Evolutionary conservation across 2,113 vertebrate genomes (phyloP).

Genomic region (Thunnus thynnus): DNA sequence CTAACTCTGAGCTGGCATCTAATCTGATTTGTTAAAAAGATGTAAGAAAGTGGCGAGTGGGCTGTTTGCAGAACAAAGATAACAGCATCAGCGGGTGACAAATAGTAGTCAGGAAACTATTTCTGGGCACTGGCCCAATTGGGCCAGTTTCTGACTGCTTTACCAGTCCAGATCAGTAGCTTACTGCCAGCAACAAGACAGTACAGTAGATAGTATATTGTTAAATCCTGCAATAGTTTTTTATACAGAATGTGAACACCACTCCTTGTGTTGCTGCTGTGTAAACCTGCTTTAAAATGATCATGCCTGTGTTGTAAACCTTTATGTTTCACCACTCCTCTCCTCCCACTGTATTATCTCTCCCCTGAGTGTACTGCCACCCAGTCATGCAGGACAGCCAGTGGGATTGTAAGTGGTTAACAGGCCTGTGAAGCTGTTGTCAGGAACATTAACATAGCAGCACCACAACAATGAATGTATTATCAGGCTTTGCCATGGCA

Average conservation of each 20-base stretch:
- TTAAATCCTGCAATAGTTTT: constrained; percentile 32
- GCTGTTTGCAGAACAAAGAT: constrained; percentile 30
- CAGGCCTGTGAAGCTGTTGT: constrained; percentile 47
- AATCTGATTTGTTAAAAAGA: constrained; percentile 51
- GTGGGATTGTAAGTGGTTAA: constrained; percentile 49
- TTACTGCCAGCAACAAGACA: background rate
- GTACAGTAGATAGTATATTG: constrained; percentile 4
- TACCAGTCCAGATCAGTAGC: constrained; percentile 6
- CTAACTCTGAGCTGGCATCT: constrained; percentile 60
- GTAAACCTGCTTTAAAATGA: constrained; percentile 23
- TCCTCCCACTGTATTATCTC: constrained; percentile 30
- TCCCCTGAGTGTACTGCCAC: constrained; percentile 21
- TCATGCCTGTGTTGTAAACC: constrained; percentile 25
- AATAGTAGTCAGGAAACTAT: constrained; percentile 44
- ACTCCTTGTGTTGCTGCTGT: background rate
- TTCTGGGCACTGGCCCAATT: constrained; percentile 40
- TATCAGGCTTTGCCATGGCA: constrained; percentile 54
- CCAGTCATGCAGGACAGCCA: constrained; percentile 40
- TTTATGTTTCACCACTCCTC: constrained; percentile 32
- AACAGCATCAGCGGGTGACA: constrained; percentile 44
- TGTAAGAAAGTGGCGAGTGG: constrained; percentile 50
- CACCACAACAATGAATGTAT: constrained; percentile 30
- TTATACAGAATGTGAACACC: background rate
- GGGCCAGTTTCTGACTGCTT: constrained; percentile 4
- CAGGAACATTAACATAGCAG: constrained; percentile 53